phyloP scores from a whole-genome alignment of 2,113 vertebrate genomes.

The Megaptera novaeangliae region DNA sequence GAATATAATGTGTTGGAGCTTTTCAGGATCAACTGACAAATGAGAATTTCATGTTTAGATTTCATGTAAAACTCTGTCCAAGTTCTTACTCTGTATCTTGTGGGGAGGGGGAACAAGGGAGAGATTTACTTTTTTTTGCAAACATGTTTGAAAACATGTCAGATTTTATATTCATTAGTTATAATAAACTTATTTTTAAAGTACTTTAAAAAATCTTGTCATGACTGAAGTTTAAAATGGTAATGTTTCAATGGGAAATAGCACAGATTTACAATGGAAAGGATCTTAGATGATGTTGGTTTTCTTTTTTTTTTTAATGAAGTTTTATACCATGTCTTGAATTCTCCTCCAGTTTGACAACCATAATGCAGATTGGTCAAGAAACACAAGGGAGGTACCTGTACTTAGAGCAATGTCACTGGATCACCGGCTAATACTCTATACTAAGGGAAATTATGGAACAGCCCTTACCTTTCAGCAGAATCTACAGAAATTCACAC shows the following conservation, averaged over 20 bases:
- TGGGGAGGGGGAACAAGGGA: not conserved
- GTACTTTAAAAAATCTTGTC: not conserved
- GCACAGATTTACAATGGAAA: not conserved
- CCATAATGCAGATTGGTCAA: slow-evolving; percentile 86
- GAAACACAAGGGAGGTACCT: slow-evolving; percentile 79
- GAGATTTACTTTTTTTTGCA: slow-evolving; percentile 58
- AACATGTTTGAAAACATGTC: slow-evolving; percentile 72
- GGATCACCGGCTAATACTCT: slow-evolving; percentile 85
- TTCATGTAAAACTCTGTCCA: slow-evolving; percentile 36
- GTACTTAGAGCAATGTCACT: slow-evolving; percentile 80
- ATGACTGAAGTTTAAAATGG: not conserved
- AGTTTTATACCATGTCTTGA: not conserved
- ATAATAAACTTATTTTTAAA: slow-evolving; percentile 85
- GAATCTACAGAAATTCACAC: slow-evolving; percentile 79
- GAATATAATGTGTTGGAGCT: not conserved
- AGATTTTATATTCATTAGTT: slow-evolving; percentile 79
- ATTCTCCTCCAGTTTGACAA: slow-evolving; percentile 81
- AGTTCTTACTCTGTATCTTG: slow-evolving; percentile 51
- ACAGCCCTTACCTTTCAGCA: slow-evolving; percentile 79
- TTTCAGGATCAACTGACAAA: slow-evolving; percentile 16
- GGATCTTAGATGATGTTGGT: not conserved
- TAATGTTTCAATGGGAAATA: not conserved
- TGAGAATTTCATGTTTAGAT: slow-evolving; percentile 58
- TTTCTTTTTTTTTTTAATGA: not conserved
- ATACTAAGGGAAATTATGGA: slow-evolving; percentile 74